These are phyloP conservation scores for Aromia moschata DNA, from an alignment of 2,888 invertebrate species.

Conservation along the genomic window DNA sequence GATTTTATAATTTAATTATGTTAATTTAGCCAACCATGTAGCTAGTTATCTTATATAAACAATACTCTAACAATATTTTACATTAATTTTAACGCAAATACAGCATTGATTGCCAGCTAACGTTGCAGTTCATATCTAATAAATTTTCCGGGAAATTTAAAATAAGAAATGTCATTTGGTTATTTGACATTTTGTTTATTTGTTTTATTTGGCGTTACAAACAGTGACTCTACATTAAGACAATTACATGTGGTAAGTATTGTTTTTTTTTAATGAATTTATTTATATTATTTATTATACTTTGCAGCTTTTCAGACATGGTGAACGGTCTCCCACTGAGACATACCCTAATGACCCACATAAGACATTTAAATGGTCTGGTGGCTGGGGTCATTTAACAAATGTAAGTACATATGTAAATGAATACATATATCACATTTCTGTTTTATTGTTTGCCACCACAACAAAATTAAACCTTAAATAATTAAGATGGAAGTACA, in stretches of 20 bases:
- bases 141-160: slow-evolving; percentile 16
- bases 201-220: slow-evolving; percentile 1
- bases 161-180: slow-evolving; percentile 2
- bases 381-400: slow-evolving; percentile 83
- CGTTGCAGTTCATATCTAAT: no score
- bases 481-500: no score
- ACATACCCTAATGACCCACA: slow-evolving; percentile 85
- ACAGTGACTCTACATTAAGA: slow-evolving; percentile 11
- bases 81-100: not conserved
- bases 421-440: no score
- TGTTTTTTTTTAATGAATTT: not conserved
- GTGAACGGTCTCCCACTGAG: slow-evolving; percentile 79
- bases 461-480: no score
- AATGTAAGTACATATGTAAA: slow-evolving; percentile 75
- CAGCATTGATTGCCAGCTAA: not conserved
- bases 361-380: slow-evolving; percentile 79
- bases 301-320: slow-evolving; percentile 88
- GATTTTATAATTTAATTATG: not conserved
- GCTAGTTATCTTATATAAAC: not conserved
- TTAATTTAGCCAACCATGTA: not conserved
- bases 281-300: slow-evolving; percentile 21
- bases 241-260: slow-evolving; percentile 29
- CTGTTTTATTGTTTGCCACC: no score
- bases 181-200: not conserved
- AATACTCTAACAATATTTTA: not conserved